Conservation (phyloP, 2,113 vertebrate species). For the Sinocyclocheilus anophthalmus region DNA sequence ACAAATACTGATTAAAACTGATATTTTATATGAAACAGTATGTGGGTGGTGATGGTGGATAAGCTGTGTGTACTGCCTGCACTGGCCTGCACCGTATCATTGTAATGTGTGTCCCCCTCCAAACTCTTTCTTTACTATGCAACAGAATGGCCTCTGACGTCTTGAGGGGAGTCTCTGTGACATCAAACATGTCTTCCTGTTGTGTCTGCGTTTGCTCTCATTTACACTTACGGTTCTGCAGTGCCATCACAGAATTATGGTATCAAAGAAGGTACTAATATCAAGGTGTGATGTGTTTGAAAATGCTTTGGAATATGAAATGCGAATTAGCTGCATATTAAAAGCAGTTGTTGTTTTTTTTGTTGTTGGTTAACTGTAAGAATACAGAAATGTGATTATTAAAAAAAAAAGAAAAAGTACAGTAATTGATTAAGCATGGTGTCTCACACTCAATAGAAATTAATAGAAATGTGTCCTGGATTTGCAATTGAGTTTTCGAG, state of each 20-base stretch:
- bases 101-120: constrained; percentile 68
- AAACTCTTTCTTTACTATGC: constrained; percentile 89
- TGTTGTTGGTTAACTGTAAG: not conserved
- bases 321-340: constrained; percentile 12
- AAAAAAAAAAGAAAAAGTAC: not conserved
- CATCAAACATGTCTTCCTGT: constrained; percentile 82
- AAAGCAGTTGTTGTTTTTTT: not conserved
- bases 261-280: constrained; percentile 62
- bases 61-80: constrained; percentile 44
- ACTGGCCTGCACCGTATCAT: constrained; percentile 35
- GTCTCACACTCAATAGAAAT: constrained; percentile 84
- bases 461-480: constrained; percentile 68
- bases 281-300: constrained; percentile 40
- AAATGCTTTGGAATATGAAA: constrained; percentile 28
- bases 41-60: not conserved
- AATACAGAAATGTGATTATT: not conserved
- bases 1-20: not conserved
- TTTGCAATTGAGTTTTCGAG: constrained; percentile 76
- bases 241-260: constrained; percentile 73
- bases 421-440: constrained; percentile 76
- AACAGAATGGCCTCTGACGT: constrained; percentile 78
- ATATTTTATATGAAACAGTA: not conserved
- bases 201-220: constrained; percentile 65
- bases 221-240: constrained; percentile 67
- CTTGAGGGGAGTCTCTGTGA: constrained; percentile 75